Conservation (phyloP, 2,113 vertebrate genomes). For the Colossoma macropomum region DNA sequence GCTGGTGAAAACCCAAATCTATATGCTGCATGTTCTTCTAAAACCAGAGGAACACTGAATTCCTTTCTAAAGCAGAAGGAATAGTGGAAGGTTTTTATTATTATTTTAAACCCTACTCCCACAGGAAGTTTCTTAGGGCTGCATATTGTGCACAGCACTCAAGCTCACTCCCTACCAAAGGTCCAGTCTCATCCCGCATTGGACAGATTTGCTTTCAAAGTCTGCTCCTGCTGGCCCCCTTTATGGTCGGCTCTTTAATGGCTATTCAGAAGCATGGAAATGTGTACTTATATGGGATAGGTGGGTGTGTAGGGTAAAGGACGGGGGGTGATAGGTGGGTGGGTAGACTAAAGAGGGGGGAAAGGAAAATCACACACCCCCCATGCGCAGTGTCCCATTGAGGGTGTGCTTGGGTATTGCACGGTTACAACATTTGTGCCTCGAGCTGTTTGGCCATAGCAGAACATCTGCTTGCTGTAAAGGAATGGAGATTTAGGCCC, state of each 20-base stretch:
- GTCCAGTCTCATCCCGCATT: slow-evolving; percentile 44
- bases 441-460: slow-evolving; percentile 48
- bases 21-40: too few species aligned
- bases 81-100: slow-evolving; percentile 2
- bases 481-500: slow-evolving; percentile 46
- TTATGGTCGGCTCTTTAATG: slow-evolving; percentile 48
- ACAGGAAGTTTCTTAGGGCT: slow-evolving; percentile 45
- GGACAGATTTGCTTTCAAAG: slow-evolving; percentile 56
- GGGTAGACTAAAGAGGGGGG: slow-evolving; percentile 57
- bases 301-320: slow-evolving; percentile 51
- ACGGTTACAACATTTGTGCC: slow-evolving; percentile 36
- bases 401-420: slow-evolving; percentile 16
- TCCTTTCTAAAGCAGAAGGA: not conserved
- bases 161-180: slow-evolving; percentile 26
- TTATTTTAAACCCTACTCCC: slow-evolving; percentile 31
- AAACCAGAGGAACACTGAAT: not conserved
- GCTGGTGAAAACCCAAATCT: too few species aligned
- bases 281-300: slow-evolving; percentile 43
- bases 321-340: slow-evolving; percentile 31
- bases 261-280: slow-evolving; percentile 52
- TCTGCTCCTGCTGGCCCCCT: slow-evolving; percentile 46
- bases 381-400: slow-evolving; percentile 35
- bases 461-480: slow-evolving; percentile 56
- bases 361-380: slow-evolving; percentile 65
- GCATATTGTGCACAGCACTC: slow-evolving; percentile 27